Evolutionary conservation across 1,140 invertebrate genomes (phyloP), one percentile per base, ranked within the genome.

Genomic region (Acyrthosiphon pisum): DNA sequence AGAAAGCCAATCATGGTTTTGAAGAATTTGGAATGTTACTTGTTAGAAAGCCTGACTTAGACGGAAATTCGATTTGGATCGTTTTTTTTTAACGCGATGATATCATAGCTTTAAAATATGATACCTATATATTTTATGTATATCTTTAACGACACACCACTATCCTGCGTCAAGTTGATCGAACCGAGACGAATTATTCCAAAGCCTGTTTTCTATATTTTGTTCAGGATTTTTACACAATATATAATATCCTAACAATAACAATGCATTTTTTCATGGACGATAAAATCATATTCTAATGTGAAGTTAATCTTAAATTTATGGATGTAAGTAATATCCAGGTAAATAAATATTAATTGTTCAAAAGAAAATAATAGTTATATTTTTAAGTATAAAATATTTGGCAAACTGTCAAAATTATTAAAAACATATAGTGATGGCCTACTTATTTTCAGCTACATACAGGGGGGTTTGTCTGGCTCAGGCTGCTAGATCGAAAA

Each of bases 261-360:
- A 68, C 60, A 68, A 68, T 68, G 48, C 30, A 68, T 14, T 68
- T 68, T 68, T 68, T 68, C 30, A 68, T 4, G 60, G 60, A n/a
- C 30, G 60, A 68, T 68, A 68, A 68, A 68, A n/a, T 68, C 30
- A 68, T n/a, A n/a, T 30, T n/a, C 8, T 68, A 30, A n/a, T 68
- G 11, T n/a, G 30, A n/a, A 68, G 30, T 68, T 68, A n/a, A 68
- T 68, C 60, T 68, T 68, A 68, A 68, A 68, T 68, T 68, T 68
- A 68, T 68, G 60, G 60, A n/a, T 68, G 11, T n/a, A 6, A 68
- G 60, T 9, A 68, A n/a, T 68, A 68, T 84, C 1, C 26, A 86
- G 81, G 81, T 83, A 83, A 20, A 37, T 86, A 44, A 44, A n/a
- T 68, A 86, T 86, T 86, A 86, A 83, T 46, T 46, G 26, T 86